Conservation (phyloP, 2,113 vertebrate genomes). For the Aix galericulata region DNA sequence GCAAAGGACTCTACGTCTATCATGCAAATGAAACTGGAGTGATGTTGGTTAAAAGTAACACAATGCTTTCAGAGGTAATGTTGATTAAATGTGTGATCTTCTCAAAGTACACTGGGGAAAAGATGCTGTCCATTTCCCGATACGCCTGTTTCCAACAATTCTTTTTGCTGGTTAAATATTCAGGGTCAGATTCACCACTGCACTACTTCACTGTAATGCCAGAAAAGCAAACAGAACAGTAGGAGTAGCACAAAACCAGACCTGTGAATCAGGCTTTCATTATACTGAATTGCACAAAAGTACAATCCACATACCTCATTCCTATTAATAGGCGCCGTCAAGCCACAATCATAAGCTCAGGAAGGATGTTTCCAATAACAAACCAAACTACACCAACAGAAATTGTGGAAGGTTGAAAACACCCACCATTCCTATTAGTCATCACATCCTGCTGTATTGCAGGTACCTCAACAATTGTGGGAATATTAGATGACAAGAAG, state of each 20-base stretch:
- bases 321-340: not conserved
- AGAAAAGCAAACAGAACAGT: not conserved
- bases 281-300: not conserved
- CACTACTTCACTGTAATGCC: not conserved
- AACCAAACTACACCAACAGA: not conserved
- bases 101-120: not conserved
- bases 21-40: not conserved
- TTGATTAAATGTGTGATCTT: not conserved
- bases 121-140: not conserved
- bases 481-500: constrained; percentile 11
- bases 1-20: not conserved
- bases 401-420: not conserved
- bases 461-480: not conserved
- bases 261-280: not conserved
- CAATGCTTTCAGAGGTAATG: not conserved
- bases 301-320: not conserved
- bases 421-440: constrained; percentile 19
- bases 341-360: not conserved
- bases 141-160: not conserved
- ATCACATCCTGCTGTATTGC: not conserved
- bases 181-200: not conserved
- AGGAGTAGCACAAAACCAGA: not conserved
- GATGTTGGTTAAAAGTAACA: not conserved
- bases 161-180: constrained; percentile 19
- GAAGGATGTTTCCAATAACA: not conserved